Evolutionary conservation across 2,113 vertebrate genomes (phyloP).

Genomic region (Daubentonia madagascariensis): DNA sequence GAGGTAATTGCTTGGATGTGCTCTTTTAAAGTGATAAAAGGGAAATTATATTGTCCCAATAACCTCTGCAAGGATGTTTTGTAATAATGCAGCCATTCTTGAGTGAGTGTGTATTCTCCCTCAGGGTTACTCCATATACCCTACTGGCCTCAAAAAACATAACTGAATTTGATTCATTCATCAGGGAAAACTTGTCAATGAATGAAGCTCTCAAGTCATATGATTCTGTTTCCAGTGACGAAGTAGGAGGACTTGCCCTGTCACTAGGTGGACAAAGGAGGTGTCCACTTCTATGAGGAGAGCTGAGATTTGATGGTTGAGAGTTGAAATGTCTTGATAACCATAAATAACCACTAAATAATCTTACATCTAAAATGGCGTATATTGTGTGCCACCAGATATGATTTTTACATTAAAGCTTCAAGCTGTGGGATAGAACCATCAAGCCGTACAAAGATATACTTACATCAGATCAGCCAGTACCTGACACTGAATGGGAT

Average conservation of each 20-base stretch:
- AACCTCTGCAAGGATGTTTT: not conserved
- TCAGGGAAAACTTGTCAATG: not conserved
- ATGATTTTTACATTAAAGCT: not conserved
- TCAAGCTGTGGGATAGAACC: not conserved
- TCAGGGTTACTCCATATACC: not conserved
- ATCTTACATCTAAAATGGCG: not conserved
- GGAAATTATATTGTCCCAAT: not conserved
- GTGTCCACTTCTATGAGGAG: not conserved
- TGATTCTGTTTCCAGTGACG: not conserved
- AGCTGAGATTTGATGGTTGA: not conserved
- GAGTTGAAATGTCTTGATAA: not conserved
- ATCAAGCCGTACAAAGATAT: not conserved
- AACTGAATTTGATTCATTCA: not conserved
- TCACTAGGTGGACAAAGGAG: not conserved
- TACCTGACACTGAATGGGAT: not conserved
- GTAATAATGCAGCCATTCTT: not conserved
- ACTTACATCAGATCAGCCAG: not conserved
- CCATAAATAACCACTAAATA: not conserved
- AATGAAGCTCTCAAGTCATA: not conserved
- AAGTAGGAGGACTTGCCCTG: not conserved
- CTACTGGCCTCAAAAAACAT: not conserved
- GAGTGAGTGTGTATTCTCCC: not conserved
- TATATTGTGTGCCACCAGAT: not conserved
- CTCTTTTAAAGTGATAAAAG: slow-evolving; percentile 16
- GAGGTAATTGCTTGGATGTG: not conserved